Evolutionary conservation across 1,140 invertebrate genomes (phyloP).

Genomic region (Luehdorfia chinensis): DNA sequence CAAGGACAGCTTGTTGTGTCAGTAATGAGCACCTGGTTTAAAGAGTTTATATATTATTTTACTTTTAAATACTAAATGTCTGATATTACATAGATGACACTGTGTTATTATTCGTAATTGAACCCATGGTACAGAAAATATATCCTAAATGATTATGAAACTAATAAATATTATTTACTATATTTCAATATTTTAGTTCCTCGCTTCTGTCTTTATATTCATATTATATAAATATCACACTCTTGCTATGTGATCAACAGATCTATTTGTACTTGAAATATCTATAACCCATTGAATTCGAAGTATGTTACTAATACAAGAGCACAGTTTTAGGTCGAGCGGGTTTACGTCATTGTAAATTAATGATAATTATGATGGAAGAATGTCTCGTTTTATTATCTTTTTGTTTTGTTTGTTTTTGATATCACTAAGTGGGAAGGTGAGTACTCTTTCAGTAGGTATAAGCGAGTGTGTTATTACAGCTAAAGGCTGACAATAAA

Average conservation of each 20-base stretch:
- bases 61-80: no score
- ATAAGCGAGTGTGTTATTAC: slow-evolving; percentile 14
- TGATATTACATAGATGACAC: no score
- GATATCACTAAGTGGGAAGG: slow-evolving; percentile 37
- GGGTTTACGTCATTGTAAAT: slow-evolving; percentile 38
- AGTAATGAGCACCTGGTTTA: no score
- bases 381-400: slow-evolving; percentile 42
- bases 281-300: slow-evolving; percentile 30
- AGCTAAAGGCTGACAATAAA: slow-evolving; percentile 23
- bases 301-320: slow-evolving; percentile 43
- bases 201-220: no score
- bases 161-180: no score
- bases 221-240: not conserved
- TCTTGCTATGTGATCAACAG: slow-evolving; percentile 25
- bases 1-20: no score
- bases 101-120: no score
- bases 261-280: slow-evolving; percentile 34
- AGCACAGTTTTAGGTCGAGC: slow-evolving; percentile 50
- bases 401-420: slow-evolving; percentile 49
- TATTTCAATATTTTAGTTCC: no score
- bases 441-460: slow-evolving; percentile 21
- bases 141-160: no score
- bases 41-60: no score
- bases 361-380: slow-evolving; percentile 52
- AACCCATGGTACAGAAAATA: no score